Evolutionary conservation across 2,888 invertebrate genomes (phyloP).

Genomic region (Polylopha cassiicola): DNA sequence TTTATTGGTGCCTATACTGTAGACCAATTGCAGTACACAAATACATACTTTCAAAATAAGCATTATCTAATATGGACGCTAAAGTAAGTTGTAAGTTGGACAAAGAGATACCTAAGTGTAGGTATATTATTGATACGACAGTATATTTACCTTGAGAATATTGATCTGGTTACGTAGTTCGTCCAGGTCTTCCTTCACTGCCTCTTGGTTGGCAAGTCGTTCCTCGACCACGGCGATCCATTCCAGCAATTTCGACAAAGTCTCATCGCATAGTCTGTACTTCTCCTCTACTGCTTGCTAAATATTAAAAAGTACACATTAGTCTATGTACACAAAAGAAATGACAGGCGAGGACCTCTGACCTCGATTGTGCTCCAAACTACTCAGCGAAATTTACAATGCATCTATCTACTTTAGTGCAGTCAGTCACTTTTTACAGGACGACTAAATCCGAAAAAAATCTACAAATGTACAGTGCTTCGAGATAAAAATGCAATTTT

Average conservation of each 20-base stretch:
- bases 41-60: no score
- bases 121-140: not conserved
- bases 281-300: slow-evolving; percentile 98
- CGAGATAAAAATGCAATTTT: slow-evolving; percentile 18
- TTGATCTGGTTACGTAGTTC: slow-evolving; percentile 93
- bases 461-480: slow-evolving; percentile 22
- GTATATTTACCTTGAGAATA: slow-evolving; percentile 82
- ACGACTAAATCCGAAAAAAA: slow-evolving; percentile 22
- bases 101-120: no score
- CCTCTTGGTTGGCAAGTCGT: slow-evolving; percentile 89
- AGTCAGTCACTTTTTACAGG: slow-evolving; percentile 25
- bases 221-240: slow-evolving; percentile 93
- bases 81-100: no score
- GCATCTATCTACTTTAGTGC: slow-evolving; percentile 44
- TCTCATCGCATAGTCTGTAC: slow-evolving; percentile 93
- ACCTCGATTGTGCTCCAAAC: slow-evolving; percentile 30
- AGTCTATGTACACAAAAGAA: slow-evolving; percentile 26
- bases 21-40: no score
- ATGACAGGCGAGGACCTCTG: slow-evolving; percentile 28
- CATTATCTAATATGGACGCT: no score
- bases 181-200: slow-evolving; percentile 90
- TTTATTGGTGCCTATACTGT: no score
- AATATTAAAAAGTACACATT: slow-evolving; percentile 38
- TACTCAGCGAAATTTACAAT: slow-evolving; percentile 38
- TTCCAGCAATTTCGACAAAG: slow-evolving; percentile 87